Conservation (phyloP, 2,888 invertebrate genomes). For the Trissolcus japonicus region DNA sequence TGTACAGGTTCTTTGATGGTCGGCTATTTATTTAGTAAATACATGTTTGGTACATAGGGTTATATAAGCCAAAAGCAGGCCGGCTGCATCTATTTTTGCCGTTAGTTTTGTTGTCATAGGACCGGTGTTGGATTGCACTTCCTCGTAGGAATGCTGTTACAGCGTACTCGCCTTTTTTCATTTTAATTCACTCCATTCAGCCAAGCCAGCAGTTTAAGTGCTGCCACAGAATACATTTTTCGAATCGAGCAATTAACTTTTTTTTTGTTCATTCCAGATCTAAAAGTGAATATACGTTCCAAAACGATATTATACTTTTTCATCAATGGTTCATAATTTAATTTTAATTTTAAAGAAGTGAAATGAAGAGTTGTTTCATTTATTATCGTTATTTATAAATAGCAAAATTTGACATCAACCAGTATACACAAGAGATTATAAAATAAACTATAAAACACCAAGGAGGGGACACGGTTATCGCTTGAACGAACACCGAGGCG, state of each 20-base stretch:
- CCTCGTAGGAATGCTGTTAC: constrained; percentile 47
- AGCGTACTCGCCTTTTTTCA: constrained; percentile 31
- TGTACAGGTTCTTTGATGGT: constrained; percentile 62
- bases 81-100: constrained; percentile 74
- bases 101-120: constrained; percentile 74
- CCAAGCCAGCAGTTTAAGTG: constrained; percentile 28
- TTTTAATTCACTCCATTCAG: constrained; percentile 49
- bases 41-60: constrained; percentile 72
- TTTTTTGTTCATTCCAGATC: not conserved
- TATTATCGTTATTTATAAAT: too few species aligned
- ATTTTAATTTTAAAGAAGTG: too few species aligned
- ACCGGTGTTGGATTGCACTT: constrained; percentile 64
- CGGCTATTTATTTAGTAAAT: constrained; percentile 75
- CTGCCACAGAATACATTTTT: constrained; percentile 23
- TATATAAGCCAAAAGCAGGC: constrained; percentile 63
- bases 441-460: too few species aligned
- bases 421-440: too few species aligned
- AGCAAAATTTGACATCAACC: too few species aligned
- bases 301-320: too few species aligned
- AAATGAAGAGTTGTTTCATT: too few species aligned
- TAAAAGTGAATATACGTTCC: not conserved
- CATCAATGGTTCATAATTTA: too few species aligned
- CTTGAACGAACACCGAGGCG: constrained; percentile 35
- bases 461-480: constrained; percentile 19
- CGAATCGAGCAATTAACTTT: constrained; percentile 11